Evolutionary conservation across 2,113 vertebrate species (phyloP), one percentile per base, ranked within the genome.

Genomic region (Mus pahari): DNA sequence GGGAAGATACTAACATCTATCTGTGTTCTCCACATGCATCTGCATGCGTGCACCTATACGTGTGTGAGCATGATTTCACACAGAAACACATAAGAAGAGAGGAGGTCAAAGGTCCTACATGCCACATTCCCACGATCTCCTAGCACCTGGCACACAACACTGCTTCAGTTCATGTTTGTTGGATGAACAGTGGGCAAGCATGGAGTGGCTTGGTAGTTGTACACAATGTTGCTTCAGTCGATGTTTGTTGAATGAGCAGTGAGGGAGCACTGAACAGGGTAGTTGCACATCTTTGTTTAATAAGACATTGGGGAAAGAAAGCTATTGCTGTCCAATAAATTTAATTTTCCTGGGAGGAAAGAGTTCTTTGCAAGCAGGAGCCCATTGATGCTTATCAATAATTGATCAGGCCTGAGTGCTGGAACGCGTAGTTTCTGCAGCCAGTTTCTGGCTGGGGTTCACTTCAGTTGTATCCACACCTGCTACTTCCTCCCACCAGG

Each of bases 291-390:
- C 94, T 92, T 97, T 89, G 96, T 91, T 96, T 95, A 95, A 79
- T 93, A 92, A 97, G 96, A 90, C 94, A 81, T 19, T 5, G 50
- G 94, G 81, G 96, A 93, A 48, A 90, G 73, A 36, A 79, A 97
- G 82, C 71, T 50, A 45, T 48, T 36, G 3, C 77, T 64, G 0
- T n/a, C 66, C 92, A 89, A 91, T 82, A 89, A 70, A 36, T 58
- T 77, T 55, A 86, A 78, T 91, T 96, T 97, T 93, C 89, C 89
- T 94, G 82, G 89, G 91, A 96, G 89, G 77, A 74, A 90, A 96
- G 70, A 28, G 12, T 64, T 66, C 66, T 81, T 84, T 74, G 82
- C 82, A 92, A 79, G 75, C 81, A 58, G 17, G 26, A 79, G 81
- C 58, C n/a, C 58, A 55, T 36, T 90, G 92, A 84, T 95, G 28